Percentiles rank a stretch among this genome's conserved stretches.
Conservation (phyloP, 1,140 invertebrate species). For the Mamestra configurata region DNA sequence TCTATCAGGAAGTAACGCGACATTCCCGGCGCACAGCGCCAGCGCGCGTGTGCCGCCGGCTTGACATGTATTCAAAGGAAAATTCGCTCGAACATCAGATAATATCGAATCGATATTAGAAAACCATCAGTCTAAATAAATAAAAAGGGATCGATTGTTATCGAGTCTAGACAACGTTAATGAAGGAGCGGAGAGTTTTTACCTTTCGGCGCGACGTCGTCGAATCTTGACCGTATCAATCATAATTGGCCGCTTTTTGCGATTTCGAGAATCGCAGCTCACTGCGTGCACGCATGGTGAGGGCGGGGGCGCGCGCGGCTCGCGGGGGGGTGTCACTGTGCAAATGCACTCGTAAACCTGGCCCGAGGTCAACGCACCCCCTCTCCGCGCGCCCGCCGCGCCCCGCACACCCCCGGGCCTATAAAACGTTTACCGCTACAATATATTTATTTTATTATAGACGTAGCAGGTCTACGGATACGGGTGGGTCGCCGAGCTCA, state of each 20-base stretch:
- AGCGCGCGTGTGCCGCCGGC: background rate
- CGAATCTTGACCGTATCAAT: conserved; percentile 73
- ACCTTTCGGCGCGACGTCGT: conserved; percentile 57
- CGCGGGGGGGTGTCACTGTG: conserved; percentile 78
- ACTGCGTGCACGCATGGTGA: conserved; percentile 78
- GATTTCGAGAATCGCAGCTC: conserved; percentile 70
- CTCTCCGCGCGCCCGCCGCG: conserved; percentile 59
- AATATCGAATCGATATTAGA: conserved; percentile 52
- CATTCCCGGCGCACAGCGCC: conserved; percentile 22
- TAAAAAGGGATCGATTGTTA: conserved; percentile 62
- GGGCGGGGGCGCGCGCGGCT: conserved; percentile 50
- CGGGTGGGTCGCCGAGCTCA: conserved; percentile 41
- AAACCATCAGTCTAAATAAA: conserved; percentile 63
- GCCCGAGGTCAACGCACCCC: conserved; percentile 80
- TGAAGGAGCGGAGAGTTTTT: conserved; percentile 64
- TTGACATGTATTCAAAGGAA: conserved; percentile 14
- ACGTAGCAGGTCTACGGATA: conserved; percentile 54
- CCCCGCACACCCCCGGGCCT: conserved; percentile 64
- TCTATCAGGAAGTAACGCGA: conserved; percentile 48
- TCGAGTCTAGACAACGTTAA: conserved; percentile 60
- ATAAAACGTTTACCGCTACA: conserved; percentile 77
- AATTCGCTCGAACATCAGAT: conserved; percentile 12
- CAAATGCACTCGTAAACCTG: conserved; percentile 85
- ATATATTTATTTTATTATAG: conserved; percentile 73
- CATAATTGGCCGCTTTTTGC: conserved; percentile 83